Evolutionary conservation across 1,140 invertebrate genomes (phyloP).

Genomic region (Drosophila asahinai): DNA sequence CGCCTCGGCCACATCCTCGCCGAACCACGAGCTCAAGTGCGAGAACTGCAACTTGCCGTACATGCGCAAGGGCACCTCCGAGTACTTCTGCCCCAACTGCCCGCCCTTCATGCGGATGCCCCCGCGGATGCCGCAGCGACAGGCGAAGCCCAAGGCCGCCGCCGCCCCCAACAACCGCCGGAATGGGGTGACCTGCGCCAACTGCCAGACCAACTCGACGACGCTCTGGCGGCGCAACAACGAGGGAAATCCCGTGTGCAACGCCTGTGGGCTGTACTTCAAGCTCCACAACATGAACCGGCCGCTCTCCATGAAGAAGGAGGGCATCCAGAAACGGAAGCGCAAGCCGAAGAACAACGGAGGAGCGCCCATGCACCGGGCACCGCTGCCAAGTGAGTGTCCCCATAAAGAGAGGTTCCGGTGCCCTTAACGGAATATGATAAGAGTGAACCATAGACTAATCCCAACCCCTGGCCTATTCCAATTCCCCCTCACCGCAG

Average conservation of each 20-base stretch:
- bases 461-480: constrained; percentile 5
- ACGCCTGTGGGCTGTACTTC: constrained; percentile 97
- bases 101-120: constrained; percentile 33
- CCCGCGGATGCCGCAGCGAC: constrained; percentile 60
- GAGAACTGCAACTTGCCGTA: constrained; percentile 58
- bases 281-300: constrained; percentile 96
- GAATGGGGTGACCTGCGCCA: constrained; percentile 94
- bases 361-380: constrained; percentile 78
- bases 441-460: neutral
- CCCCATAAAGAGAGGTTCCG: neutral
- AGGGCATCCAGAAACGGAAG: constrained; percentile 97
- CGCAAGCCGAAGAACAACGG: constrained; percentile 93
- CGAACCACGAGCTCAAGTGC: constrained; percentile 66
- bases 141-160: constrained; percentile 72
- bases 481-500: constrained; percentile 24
- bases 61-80: constrained; percentile 57
- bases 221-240: constrained; percentile 96
- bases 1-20: constrained; percentile 38
- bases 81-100: constrained; percentile 59
- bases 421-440: neutral
- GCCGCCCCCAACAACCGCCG: constrained; percentile 87
- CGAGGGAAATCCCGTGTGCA: constrained; percentile 95
- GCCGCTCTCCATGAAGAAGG: constrained; percentile 98
- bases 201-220: constrained; percentile 95
- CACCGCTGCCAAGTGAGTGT: constrained; percentile 74